A percentile compares a stretch with the other conserved stretches of the same genome.
Evolutionary conservation across 53 echinoderm and acorn worm genomes (phyloP).

Genomic region (Actinopyga echinites): DNA sequence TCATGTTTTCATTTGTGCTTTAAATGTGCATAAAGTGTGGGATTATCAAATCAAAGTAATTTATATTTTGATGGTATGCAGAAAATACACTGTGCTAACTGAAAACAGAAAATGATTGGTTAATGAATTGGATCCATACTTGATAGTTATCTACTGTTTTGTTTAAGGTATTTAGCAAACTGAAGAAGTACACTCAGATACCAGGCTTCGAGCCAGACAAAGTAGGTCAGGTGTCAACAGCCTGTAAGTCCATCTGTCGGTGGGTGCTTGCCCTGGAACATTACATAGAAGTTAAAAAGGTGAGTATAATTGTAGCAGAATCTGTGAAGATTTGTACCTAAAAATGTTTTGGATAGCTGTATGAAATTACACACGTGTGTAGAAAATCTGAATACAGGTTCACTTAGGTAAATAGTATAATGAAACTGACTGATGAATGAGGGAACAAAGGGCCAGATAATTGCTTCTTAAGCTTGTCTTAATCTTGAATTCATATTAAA

Average conservation of each 20-base stretch:
- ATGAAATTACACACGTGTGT: too few relatives aligned
- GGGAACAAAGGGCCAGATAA: background rate
- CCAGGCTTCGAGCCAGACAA: slow-evolving; percentile 95
- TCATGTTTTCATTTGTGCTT: too few relatives aligned
- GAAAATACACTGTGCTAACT: too few relatives aligned
- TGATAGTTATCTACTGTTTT: background rate
- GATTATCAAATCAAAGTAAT: too few relatives aligned
- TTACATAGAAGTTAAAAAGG: slow-evolving; percentile 93
- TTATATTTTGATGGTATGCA: background rate
- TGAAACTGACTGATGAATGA: background rate
- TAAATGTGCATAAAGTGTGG: too few relatives aligned
- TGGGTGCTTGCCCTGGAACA: slow-evolving; percentile 97
- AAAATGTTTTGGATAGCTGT: too few relatives aligned
- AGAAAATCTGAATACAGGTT: too few relatives aligned
- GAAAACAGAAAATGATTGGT: background rate
- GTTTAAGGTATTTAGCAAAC: slow-evolving; percentile 66
- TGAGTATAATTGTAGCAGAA: background rate
- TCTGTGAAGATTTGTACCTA: too few relatives aligned
- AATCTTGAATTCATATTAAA: background rate
- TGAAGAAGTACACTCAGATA: slow-evolving; percentile 93
- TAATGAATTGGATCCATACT: background rate
- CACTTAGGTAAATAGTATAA: too few relatives aligned
- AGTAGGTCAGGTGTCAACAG: slow-evolving; percentile 91
- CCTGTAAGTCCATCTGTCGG: slow-evolving; percentile 98
- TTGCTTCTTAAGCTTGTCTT: background rate